A percentile compares a stretch with the other conserved stretches of the same genome.
Evolutionary conservation across 2,113 vertebrate species (phyloP).

Genomic region (Pseudonaja textilis): DNA sequence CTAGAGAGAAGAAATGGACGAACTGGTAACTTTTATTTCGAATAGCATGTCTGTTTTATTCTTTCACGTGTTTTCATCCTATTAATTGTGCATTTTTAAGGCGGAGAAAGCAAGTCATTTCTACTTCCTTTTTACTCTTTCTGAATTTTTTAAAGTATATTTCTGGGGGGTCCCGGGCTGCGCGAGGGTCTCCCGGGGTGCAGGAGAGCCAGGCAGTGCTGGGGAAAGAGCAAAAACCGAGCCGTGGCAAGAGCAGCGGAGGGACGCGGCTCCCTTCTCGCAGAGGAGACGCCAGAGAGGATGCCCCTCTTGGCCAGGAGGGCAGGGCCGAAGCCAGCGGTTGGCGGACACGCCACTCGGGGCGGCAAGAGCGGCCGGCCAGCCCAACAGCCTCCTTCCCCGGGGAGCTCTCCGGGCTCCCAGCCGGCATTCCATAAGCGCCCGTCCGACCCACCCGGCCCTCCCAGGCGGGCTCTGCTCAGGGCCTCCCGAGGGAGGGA

Average conservation of each 20-base stretch:
- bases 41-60: not conserved
- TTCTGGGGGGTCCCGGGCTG: not conserved
- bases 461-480: too few relatives aligned
- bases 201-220: not conserved
- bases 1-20: not conserved
- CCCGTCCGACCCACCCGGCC: too few relatives aligned
- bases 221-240: not conserved
- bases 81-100: not conserved
- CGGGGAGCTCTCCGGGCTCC: too few relatives aligned
- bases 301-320: not conserved
- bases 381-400: not conserved
- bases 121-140: not conserved
- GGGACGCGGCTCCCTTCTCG: not conserved
- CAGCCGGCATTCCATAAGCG: too few relatives aligned
- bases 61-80: not conserved
- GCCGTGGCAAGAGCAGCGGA: accelerated
- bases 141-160: not conserved
- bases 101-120: not conserved
- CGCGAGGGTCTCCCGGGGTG: not conserved
- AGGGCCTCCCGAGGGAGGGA: too few relatives aligned
- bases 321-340: not conserved
- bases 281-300: not conserved
- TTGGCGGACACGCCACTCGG: not conserved
- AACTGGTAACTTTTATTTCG: not conserved
- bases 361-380: too few relatives aligned